Conservation (phyloP, 2,888 invertebrate species). For the Leucania comma region DNA sequence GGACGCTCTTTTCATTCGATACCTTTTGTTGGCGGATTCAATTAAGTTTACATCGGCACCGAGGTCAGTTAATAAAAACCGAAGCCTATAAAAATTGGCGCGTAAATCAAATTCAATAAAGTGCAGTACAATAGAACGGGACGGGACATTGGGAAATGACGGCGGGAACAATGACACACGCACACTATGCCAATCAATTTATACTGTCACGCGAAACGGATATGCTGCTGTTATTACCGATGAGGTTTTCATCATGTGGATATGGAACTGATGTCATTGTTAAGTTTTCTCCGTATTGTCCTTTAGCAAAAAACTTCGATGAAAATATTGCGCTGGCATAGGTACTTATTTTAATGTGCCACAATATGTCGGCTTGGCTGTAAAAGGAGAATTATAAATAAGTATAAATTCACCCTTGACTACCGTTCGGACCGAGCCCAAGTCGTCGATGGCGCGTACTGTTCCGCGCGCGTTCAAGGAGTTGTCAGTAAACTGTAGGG, state of each 20-base stretch:
- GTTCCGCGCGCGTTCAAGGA: too few relatives aligned
- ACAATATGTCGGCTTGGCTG: too few relatives aligned
- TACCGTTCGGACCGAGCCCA: too few relatives aligned
- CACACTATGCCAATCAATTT: slow-evolving; percentile 54
- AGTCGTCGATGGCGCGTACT: too few relatives aligned
- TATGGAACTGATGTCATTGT: slow-evolving; percentile 39
- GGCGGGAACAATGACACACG: slow-evolving; percentile 76
- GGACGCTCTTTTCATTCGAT: slow-evolving; percentile 89
- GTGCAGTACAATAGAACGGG: slow-evolving; percentile 84
- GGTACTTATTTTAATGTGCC: background rate
- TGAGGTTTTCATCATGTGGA: slow-evolving; percentile 49
- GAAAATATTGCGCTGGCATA: background rate
- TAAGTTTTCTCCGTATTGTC: background rate
- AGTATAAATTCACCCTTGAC: too few relatives aligned
- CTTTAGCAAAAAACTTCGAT: background rate
- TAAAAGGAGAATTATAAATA: too few relatives aligned
- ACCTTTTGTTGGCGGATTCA: slow-evolving; percentile 90
- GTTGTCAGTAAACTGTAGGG: too few relatives aligned
- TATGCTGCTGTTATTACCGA: slow-evolving; percentile 54
- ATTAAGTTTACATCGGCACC: slow-evolving; percentile 90
- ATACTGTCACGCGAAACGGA: slow-evolving; percentile 55
- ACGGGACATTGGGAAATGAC: slow-evolving; percentile 82
- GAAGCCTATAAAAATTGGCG: slow-evolving; percentile 89
- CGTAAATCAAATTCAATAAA: slow-evolving; percentile 90
- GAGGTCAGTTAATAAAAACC: slow-evolving; percentile 91